phyloP scores from a whole-genome alignment of 2,797 vertebrate genomes.

The Catostomus latipinnis region DNA sequence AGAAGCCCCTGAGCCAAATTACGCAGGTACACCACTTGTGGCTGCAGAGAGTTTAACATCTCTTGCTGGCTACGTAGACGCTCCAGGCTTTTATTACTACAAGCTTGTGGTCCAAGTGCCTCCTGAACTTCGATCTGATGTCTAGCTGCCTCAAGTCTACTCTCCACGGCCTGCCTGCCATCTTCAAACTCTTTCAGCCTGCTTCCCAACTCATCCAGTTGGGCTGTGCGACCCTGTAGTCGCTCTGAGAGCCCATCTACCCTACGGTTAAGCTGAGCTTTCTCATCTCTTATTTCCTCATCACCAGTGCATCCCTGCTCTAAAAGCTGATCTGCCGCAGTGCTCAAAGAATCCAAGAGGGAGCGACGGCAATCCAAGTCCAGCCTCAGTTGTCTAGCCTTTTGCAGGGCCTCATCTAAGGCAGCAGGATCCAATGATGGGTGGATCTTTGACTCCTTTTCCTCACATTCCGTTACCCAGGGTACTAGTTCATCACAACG shows the following conservation, averaged over 20 bases:
- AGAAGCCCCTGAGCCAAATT: slow-evolving; percentile 90
- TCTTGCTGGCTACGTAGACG: slow-evolving; percentile 91
- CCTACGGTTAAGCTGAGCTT: slow-evolving; percentile 88
- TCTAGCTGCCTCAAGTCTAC: slow-evolving; percentile 90
- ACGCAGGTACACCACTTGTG: slow-evolving; percentile 91
- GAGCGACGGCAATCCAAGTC: slow-evolving; percentile 90
- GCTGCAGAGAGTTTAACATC: slow-evolving; percentile 84
- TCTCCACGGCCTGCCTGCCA: slow-evolving; percentile 89
- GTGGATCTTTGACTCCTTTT: slow-evolving; percentile 79
- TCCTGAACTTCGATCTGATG: slow-evolving; percentile 97
- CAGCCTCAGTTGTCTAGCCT: slow-evolving; percentile 81
- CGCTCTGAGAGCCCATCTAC: slow-evolving; percentile 87
- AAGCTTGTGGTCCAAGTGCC: slow-evolving; percentile 91
- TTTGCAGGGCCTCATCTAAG: slow-evolving; percentile 87
- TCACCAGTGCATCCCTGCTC: slow-evolving; percentile 89
- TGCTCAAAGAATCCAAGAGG: slow-evolving; percentile 88
- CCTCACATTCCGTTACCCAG: slow-evolving; percentile 87
- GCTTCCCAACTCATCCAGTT: slow-evolving; percentile 91
- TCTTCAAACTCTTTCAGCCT: slow-evolving; percentile 96
- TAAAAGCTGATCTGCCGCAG: slow-evolving; percentile 89
- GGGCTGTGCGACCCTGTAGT: slow-evolving; percentile 82
- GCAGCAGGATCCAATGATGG: slow-evolving; percentile 84
- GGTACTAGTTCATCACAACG: slow-evolving; percentile 85
- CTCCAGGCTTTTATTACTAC: slow-evolving; percentile 95
- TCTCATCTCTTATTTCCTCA: slow-evolving; percentile 92